Conservation (phyloP, 2,113 vertebrate genomes). For the Baryphthengus martii region DNA sequence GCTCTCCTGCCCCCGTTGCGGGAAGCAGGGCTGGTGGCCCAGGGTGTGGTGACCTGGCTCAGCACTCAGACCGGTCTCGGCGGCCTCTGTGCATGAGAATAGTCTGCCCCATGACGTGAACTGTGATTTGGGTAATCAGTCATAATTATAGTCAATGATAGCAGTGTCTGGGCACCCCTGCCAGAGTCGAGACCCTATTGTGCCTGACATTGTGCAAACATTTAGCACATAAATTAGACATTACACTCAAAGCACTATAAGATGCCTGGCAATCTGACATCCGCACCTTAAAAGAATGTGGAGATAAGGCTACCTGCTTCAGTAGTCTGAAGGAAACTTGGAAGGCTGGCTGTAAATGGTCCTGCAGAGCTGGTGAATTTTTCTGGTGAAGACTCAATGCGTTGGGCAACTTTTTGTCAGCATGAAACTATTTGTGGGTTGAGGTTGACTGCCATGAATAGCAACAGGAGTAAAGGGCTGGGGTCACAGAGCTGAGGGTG, state of each 20-base stretch:
- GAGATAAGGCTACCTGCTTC: neutral
- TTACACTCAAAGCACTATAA: neutral
- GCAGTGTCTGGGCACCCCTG: slow-evolving; percentile 17
- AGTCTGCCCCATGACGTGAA: slow-evolving; percentile 23
- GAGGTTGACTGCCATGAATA: neutral
- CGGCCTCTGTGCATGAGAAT: neutral
- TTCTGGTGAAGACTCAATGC: neutral
- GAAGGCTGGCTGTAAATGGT: neutral
- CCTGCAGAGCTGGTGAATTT: neutral
- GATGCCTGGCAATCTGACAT: neutral
- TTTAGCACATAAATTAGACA: neutral
- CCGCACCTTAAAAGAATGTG: neutral
- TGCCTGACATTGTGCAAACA: slow-evolving; percentile 19
- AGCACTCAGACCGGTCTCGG: neutral
- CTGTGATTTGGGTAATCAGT: slow-evolving; percentile 29
- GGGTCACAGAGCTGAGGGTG: neutral
- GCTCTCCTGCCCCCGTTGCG: neutral
- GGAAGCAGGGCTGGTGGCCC: neutral
- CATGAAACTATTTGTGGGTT: neutral
- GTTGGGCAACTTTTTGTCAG: neutral
- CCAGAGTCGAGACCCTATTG: slow-evolving; percentile 7
- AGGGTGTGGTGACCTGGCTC: neutral
- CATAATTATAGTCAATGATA: slow-evolving; percentile 26
- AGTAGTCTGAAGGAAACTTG: neutral
- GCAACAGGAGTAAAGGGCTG: neutral